Percentiles rank a stretch among this genome's conserved stretches.
phyloP scores from a whole-genome alignment of 2,113 vertebrate species.

The Diphyllodes magnificus region DNA sequence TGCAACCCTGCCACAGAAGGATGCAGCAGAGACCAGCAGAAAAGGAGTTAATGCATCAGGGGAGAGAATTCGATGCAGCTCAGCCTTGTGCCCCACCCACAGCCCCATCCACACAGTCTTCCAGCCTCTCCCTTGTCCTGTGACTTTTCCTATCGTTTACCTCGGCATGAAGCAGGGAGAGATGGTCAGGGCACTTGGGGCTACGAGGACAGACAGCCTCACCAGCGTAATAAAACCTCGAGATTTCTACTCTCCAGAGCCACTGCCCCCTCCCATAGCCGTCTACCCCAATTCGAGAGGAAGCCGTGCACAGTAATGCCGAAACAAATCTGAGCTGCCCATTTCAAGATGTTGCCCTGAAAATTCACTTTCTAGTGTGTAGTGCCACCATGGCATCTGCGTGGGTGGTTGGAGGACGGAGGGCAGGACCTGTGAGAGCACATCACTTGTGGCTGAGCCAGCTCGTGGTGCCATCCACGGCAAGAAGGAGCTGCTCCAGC shows the following conservation, averaged over 20 bases:
- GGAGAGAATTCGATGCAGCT: background rate
- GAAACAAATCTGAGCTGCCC: background rate
- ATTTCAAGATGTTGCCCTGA: background rate
- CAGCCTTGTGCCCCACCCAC: background rate
- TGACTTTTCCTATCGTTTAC: background rate
- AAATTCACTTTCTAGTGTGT: background rate
- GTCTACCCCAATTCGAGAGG: background rate
- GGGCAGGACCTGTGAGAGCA: background rate
- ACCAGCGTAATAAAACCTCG: rapidly evolving
- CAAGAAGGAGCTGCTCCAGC: background rate
- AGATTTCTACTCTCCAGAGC: background rate
- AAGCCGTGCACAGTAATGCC: background rate
- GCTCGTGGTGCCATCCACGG: background rate
- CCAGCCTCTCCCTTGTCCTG: background rate
- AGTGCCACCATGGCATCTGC: rapidly evolving
- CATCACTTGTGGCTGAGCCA: rapidly evolving
- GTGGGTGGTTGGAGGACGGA: background rate
- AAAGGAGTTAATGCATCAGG: background rate
- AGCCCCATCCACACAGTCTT: background rate
- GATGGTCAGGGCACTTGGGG: rapidly evolving
- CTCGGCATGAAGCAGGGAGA: rapidly evolving
- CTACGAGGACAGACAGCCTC: background rate
- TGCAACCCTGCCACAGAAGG: background rate
- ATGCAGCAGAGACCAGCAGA: background rate
- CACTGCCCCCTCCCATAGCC: background rate